Base-by-base conservation (phyloP, 1,140 invertebrate species). In the Drosophila fuyamai region DNA sequence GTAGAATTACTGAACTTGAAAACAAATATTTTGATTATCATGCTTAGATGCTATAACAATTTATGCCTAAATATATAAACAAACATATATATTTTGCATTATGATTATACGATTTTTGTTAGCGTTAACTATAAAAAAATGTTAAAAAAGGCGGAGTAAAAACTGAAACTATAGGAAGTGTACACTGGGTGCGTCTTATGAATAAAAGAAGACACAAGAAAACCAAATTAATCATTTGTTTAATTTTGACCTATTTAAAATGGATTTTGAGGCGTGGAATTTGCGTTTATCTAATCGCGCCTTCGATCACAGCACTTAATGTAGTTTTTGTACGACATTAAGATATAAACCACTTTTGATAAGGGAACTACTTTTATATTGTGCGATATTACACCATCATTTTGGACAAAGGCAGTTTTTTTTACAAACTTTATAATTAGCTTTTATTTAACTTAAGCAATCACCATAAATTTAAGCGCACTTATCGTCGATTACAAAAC, bases 21-120 rank as follows among this genome's bases (percentile, higher is more conserved):
- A 63, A 51, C 47, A 65, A 27, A 57, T 76, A 85, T 65, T 67
- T 81, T 76, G 60, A 81, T 81, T 61, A 76, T 57, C 53, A 63
- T 81, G 79, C 60, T 59, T 79, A 82, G 70, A 82, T 59, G 76
- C 76, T 79, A 79, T 71, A 71, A 55, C 61, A 79, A 56, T 63
- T 36, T 86, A 81, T 88, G 85, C 73, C 72, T 63, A 74, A 73
- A 72, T 77, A 48, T 73, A 67, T 82, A 63, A 74, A 75, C 43
- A 79, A 68, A 59, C 51, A 29, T 48, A 63, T 79, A 78, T 79
- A 58, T 79, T 79, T 78, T 80, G 74, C 76, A 72, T 73, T 79
- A 78, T 67, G 65, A 76, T 76, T 76, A 76, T 76, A 63, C 50
- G 65, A 56, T 56, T 79, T 79, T 79, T 74, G 59, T 79, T 79